Evolutionary conservation across 2,797 vertebrate species (phyloP).

Genomic region (Salmo trutta): DNA sequence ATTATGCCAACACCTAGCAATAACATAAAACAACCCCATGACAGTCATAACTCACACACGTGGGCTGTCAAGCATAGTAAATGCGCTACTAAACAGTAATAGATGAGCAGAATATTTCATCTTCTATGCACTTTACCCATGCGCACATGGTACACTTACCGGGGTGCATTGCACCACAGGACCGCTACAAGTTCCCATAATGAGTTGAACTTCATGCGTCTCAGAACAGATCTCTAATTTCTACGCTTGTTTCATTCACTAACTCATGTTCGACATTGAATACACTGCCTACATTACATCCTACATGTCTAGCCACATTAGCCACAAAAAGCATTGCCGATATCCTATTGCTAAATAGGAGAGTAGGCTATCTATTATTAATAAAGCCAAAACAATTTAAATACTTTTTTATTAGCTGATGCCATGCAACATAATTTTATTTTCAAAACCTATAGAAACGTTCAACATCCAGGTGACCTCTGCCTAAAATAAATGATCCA

Average conservation of each 20-base stretch:
- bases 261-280: neutral
- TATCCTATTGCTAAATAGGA: neutral
- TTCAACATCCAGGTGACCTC: neutral
- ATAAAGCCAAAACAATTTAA: neutral
- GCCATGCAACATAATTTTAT: neutral
- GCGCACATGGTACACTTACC: neutral
- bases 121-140: neutral
- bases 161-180: slow-evolving; percentile 15
- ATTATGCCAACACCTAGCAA: neutral
- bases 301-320: neutral
- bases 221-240: neutral
- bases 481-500: neutral
- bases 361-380: neutral
- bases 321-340: neutral
- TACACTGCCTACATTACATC: neutral
- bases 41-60: neutral
- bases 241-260: neutral
- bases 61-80: neutral
- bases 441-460: neutral
- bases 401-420: neutral
- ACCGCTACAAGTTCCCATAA: neutral
- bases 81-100: neutral
- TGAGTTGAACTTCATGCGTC: neutral
- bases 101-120: neutral
- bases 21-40: neutral